These are phyloP conservation scores for Papilio dardanus DNA, from an alignment of 1,140 invertebrate genomes.

Conservation along the genomic window DNA sequence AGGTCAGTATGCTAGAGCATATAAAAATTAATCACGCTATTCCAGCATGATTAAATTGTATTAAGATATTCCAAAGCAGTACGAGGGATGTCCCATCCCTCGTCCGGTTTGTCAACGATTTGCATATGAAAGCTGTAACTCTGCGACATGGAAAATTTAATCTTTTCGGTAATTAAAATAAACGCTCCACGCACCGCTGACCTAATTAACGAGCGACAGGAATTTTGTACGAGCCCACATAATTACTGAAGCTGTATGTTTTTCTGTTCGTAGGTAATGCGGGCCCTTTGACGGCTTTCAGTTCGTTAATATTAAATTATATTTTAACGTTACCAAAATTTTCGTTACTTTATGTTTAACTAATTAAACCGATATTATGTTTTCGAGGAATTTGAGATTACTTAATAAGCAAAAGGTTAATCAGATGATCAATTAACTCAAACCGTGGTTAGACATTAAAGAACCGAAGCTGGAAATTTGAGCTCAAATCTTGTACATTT, in stretches of 20 bases:
- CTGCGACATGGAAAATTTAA: conserved; percentile 75
- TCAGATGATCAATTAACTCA: no score
- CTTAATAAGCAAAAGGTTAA: no score
- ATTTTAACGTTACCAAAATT: not conserved
- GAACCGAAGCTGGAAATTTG: no score
- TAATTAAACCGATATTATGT: no score
- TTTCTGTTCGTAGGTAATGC: conserved; percentile 58
- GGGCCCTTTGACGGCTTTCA: conserved; percentile 35
- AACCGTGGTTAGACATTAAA: no score
- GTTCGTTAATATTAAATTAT: conserved; percentile 26
- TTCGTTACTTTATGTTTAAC: not conserved
- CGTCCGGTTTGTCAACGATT: conserved; percentile 48
- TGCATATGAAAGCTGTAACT: conserved; percentile 75
- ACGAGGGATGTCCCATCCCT: conserved; percentile 20
- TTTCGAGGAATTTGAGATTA: no score
- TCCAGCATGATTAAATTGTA: not conserved
- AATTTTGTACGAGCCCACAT: conserved; percentile 49
- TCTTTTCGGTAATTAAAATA: conserved; percentile 72
- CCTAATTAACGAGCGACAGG: conserved; percentile 59
- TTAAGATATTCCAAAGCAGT: conserved; percentile 6
- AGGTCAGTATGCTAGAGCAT: no score
- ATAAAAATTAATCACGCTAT: no score
- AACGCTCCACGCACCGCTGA: conserved; percentile 57
- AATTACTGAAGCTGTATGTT: conserved; percentile 56
- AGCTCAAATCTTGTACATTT: no score